These are phyloP conservation scores for Meliscaeva auricollis DNA, from an alignment of 2,888 invertebrate genomes.

Conservation along the genomic window DNA sequence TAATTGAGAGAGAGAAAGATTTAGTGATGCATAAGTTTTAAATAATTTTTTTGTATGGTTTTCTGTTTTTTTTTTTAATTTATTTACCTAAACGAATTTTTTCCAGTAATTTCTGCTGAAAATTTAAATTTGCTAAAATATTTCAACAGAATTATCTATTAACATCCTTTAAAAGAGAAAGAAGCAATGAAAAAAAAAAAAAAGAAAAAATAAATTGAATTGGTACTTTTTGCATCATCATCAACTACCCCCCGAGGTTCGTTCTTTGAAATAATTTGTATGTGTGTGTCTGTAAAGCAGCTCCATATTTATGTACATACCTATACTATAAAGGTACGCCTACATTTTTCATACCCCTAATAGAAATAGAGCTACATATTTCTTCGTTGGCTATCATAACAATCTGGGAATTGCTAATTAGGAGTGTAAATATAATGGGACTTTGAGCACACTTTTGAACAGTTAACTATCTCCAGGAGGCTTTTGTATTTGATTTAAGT, in stretches of 20 bases:
- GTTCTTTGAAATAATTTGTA: not conserved
- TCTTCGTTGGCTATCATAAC: slow-evolving; percentile 35
- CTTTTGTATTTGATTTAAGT: slow-evolving; percentile 27
- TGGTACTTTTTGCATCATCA: not conserved
- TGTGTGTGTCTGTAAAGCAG: too few species aligned
- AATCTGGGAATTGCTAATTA: slow-evolving; percentile 45
- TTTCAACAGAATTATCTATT: not conserved
- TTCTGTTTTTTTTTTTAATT: too few species aligned
- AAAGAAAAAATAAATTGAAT: not conserved
- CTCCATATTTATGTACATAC: not conserved
- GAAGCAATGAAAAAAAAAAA: not conserved
- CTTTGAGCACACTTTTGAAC: slow-evolving; percentile 39
- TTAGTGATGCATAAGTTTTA: slow-evolving; percentile 67
- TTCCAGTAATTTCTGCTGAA: not conserved
- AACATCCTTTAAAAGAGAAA: not conserved
- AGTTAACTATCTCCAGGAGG: slow-evolving; percentile 33
- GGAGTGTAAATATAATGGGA: slow-evolving; percentile 41
- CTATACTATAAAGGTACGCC: too few species aligned
- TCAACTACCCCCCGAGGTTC: not conserved
- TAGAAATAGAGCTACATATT: not conserved
- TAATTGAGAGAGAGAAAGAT: not conserved
- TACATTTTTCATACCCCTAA: not conserved
- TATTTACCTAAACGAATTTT: not conserved
- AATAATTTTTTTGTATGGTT: not conserved
- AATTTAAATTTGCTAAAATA: not conserved